Conservation (phyloP, 2,113 vertebrate genomes). For the Hiodon tergisus region DNA sequence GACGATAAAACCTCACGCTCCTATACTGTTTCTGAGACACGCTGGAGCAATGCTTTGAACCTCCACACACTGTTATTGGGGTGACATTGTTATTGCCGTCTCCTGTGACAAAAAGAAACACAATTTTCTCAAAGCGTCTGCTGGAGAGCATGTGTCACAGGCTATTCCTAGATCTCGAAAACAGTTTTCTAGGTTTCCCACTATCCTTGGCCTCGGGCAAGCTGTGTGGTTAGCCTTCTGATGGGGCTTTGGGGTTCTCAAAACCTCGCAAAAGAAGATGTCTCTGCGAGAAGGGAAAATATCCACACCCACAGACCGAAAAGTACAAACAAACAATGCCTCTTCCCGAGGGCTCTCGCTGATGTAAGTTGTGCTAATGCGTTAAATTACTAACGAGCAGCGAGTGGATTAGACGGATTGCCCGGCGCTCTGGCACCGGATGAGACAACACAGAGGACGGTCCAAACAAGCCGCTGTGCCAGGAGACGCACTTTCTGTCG, state of each 20-base stretch:
- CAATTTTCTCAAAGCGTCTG: conserved; percentile 1
- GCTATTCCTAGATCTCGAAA: neutral
- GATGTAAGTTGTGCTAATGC: conserved; percentile 45
- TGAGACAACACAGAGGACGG: conserved; percentile 53
- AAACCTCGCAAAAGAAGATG: conserved; percentile 22
- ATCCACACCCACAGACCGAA: conserved; percentile 28
- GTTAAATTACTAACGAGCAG: conserved; percentile 59
- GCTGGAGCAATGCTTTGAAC: neutral
- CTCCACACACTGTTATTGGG: neutral
- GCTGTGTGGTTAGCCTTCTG: neutral
- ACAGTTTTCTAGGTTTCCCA: neutral
- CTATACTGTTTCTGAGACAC: neutral
- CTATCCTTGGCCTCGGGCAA: neutral
- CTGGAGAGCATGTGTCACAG: conserved; percentile 1
- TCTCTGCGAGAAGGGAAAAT: conserved; percentile 34
- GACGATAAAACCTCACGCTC: no score
- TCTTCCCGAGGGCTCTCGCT: conserved; percentile 21
- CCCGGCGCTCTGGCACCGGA: conserved; percentile 48
- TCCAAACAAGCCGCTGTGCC: conserved; percentile 48
- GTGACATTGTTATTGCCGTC: neutral
- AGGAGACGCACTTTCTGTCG: conserved; percentile 55
- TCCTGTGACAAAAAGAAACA: conserved; percentile 5
- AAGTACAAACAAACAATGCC: conserved; percentile 35
- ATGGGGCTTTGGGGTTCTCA: neutral
- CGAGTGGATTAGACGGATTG: conserved; percentile 58